Base-by-base conservation (phyloP, 2,797 vertebrate genomes). In the Potorous gilbertii region DNA sequence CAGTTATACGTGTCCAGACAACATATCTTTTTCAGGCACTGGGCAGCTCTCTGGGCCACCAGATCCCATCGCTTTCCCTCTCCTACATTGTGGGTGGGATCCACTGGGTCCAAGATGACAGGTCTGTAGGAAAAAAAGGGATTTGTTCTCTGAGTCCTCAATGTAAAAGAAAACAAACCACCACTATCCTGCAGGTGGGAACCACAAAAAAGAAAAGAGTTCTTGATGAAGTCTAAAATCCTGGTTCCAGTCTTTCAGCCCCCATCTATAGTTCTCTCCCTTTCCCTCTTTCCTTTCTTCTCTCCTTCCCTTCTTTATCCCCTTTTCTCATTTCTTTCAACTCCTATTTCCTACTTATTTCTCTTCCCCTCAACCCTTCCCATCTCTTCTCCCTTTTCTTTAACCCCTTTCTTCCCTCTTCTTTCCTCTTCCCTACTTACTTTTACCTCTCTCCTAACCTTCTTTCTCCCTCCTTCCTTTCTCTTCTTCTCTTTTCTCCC, bases 51-150 rank as follows among this genome's bases (percentile, higher is more conserved):
- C 9, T 0, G 0, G 0, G 97, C 97, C 90, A 98, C 31, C 90
- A 97, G 66, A 0, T 21, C 0, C 98, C 98, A 98, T 0, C 92
- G 0, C 50, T 94, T 96, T 27, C 0, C 34, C 59, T 92, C 93
- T 29, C 98, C 98, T 87, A 98, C 93, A 92, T 97, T 98, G 5
- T 97, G 97, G 0, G 98, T 98, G 52, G 98, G 98, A 90, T 98
- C 98, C 0, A 98, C 98, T 0, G 98, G 98, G 55, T 98, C 98
- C 90, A 98, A 95, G 94, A 98, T 98, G 81, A 98, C 3, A 0
- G 98, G 98, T n/a, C 98, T 98, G 96, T 0, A 50, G 96, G 96
- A 2, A 93, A 11, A 98, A 54, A 96, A 0, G 0, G 0, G 0
- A 5, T 21, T 54, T 10, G 16, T 9, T 62, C 11, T 1, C 24